Percentiles rank a stretch among this genome's conserved stretches.
Conservation (phyloP, 1,140 invertebrate species). For the Maconellicoccus hirsutus region DNA sequence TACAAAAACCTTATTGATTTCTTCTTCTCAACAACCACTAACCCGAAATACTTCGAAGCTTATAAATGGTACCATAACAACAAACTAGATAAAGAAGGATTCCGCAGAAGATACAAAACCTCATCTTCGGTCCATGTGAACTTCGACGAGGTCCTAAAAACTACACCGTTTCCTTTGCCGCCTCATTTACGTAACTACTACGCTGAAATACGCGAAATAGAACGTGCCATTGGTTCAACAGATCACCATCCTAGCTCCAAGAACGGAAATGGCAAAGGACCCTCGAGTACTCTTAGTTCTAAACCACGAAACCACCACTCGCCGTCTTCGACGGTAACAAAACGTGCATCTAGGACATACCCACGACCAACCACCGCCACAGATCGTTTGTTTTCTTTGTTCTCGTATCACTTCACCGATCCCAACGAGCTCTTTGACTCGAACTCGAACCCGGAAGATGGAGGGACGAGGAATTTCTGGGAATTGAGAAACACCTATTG, state of each 20-base stretch:
- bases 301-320: too few species aligned
- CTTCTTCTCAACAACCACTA: neutral
- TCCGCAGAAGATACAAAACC: neutral
- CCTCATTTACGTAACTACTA: neutral
- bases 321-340: too few species aligned
- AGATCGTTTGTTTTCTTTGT: too few species aligned
- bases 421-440: too few species aligned
- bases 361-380: too few species aligned
- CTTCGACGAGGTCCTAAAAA: neutral
- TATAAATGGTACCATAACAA: neutral
- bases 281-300: too few species aligned
- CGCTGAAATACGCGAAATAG: neutral
- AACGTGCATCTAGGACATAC: too few species aligned
- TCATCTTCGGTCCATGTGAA: neutral
- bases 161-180: neutral
- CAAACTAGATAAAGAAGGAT: neutral
- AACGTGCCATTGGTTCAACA: neutral
- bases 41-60: neutral
- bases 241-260: neutral
- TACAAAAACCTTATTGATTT: neutral
- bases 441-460: too few species aligned
- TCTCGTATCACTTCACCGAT: too few species aligned
- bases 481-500: too few species aligned
- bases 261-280: too few species aligned
- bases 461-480: too few species aligned